Evolutionary conservation across 1,140 invertebrate species (phyloP).

Genomic region (Brachionus rubens): DNA sequence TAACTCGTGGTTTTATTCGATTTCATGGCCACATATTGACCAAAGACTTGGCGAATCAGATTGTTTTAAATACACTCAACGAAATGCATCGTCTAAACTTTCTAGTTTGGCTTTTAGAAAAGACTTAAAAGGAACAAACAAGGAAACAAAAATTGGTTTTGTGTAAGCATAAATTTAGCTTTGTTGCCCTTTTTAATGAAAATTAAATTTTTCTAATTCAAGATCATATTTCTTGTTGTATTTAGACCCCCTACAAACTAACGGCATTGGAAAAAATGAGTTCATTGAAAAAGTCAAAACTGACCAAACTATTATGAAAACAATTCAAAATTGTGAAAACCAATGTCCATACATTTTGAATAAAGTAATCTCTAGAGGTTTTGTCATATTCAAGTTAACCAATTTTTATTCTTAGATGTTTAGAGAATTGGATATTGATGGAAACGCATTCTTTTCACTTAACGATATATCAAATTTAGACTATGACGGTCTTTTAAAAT

Average conservation of each 20-base stretch:
- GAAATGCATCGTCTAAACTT: neutral
- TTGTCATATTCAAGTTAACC: neutral
- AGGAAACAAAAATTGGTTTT: slow-evolving; percentile 5
- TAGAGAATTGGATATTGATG: slow-evolving; percentile 5
- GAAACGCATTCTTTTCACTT: neutral
- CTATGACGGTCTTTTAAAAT: neutral
- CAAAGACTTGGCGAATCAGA: neutral
- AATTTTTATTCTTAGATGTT: neutral
- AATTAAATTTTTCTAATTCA: neutral
- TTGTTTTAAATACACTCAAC: neutral
- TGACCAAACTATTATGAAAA: slow-evolving; percentile 14
- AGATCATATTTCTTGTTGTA: slow-evolving; percentile 30
- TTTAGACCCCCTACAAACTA: neutral
- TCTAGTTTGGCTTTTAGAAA: slow-evolving; percentile 15
- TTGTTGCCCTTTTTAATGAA: neutral
- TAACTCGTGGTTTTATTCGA: neutral
- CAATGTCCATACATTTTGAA: slow-evolving; percentile 19
- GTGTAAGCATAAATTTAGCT: neutral
- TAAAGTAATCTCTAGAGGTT: neutral
- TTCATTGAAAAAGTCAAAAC: slow-evolving; percentile 31
- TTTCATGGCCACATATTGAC: neutral
- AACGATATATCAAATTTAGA: slow-evolving; percentile 15
- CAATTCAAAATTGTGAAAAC: slow-evolving; percentile 10
- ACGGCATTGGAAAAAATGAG: neutral
- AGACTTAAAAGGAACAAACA: neutral